These are phyloP conservation scores for Rattus norvegicus DNA, from an alignment of 2,113 vertebrate genomes.

Conservation along the genomic window GRCr8 NC_086029.1:54193001-54193500, in stretches of 20 bases:
- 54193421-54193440: not conserved
- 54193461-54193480: not conserved
- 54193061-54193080: constrained; percentile 52
- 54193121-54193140: not conserved
- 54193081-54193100: not conserved
- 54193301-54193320: not conserved
- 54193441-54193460: constrained; percentile 47
- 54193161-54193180: constrained; percentile 47
- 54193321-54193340: constrained; percentile 28
- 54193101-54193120: not conserved
- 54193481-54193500: not conserved
- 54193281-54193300: not conserved
- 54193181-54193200: not conserved
- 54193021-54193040: not conserved
- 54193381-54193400: constrained; percentile 26
- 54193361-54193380: constrained; percentile 4
- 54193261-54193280: not conserved
- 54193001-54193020: constrained; percentile 3
- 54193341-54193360: constrained; percentile 36
- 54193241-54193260: constrained; percentile 15
- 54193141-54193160: not conserved
- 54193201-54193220: not conserved
- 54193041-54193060: constrained; percentile 18
- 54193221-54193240: not conserved
- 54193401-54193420: constrained; percentile 40